Evolutionary conservation across 1,140 invertebrate species (phyloP).

Genomic region (Heliconius nattereri): DNA sequence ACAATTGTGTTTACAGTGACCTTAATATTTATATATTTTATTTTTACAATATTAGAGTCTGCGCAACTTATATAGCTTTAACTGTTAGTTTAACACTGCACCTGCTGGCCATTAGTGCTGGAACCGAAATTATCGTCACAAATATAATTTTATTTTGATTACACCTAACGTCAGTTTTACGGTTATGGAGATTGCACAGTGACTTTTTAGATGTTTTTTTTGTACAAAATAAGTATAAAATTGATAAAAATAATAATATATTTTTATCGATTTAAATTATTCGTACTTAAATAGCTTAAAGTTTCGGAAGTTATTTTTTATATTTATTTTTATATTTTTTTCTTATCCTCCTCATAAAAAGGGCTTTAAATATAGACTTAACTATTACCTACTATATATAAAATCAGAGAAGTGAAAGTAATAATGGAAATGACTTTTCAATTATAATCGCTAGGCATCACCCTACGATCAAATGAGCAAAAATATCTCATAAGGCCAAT

Average conservation of each 20-base stretch:
- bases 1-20: too few species aligned
- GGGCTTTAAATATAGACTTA: too few species aligned
- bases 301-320: neutral
- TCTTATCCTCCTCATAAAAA: neutral
- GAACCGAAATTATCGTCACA: constrained; percentile 40
- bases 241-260: neutral
- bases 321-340: neutral
- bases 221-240: neutral
- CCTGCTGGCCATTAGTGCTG: constrained; percentile 45
- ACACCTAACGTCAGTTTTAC: constrained; percentile 46
- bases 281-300: too few species aligned
- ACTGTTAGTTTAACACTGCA: constrained; percentile 32
- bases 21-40: neutral
- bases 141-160: constrained; percentile 48
- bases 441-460: neutral
- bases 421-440: neutral
- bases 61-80: constrained; percentile 15
- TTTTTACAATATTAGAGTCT: neutral
- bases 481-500: neutral
- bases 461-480: neutral
- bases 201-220: neutral
- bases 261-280: neutral
- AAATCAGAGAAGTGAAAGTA: neutral
- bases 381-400: too few species aligned
- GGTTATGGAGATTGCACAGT: constrained; percentile 36